Conservation (phyloP, 2,888 invertebrate genomes). For the Iselma pallidipennis region DNA sequence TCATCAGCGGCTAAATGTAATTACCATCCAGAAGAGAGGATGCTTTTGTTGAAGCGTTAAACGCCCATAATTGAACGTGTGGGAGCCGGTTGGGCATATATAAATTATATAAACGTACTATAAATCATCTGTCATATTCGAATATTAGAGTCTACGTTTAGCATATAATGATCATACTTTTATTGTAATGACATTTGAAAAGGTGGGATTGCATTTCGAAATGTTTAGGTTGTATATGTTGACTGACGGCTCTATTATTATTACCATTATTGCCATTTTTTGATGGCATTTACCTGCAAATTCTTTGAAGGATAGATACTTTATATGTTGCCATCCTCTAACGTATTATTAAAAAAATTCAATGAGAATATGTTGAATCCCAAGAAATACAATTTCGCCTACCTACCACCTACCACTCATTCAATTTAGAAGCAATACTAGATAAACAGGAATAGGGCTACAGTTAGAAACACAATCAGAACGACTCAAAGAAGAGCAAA, state of each 20-base stretch:
- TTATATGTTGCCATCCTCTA: too few species aligned
- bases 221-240: not conserved
- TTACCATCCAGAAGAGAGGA: conserved; percentile 8
- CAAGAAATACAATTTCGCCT: too few species aligned
- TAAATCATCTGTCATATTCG: conserved; percentile 35
- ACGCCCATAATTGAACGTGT: conserved; percentile 37
- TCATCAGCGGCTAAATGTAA: conserved; percentile 9
- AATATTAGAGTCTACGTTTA: conserved; percentile 29
- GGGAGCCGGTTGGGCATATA: conserved; percentile 28
- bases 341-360: too few species aligned
- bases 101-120: conserved; percentile 34
- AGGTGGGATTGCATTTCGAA: not conserved
- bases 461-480: too few species aligned
- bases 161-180: conserved; percentile 21
- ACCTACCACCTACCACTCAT: too few species aligned
- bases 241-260: not conserved
- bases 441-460: too few species aligned
- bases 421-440: too few species aligned
- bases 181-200: not conserved
- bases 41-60: conserved; percentile 29
- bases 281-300: too few species aligned
- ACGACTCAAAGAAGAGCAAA: too few species aligned
- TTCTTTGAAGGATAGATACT: too few species aligned
- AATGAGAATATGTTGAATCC: too few species aligned
- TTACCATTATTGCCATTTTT: not conserved